A percentile compares a stretch with the other conserved stretches of the same genome.
These are phyloP conservation scores for Tricholaema leucomelas DNA, from an alignment of 2,113 vertebrate genomes.

Conservation along the genomic window DNA sequence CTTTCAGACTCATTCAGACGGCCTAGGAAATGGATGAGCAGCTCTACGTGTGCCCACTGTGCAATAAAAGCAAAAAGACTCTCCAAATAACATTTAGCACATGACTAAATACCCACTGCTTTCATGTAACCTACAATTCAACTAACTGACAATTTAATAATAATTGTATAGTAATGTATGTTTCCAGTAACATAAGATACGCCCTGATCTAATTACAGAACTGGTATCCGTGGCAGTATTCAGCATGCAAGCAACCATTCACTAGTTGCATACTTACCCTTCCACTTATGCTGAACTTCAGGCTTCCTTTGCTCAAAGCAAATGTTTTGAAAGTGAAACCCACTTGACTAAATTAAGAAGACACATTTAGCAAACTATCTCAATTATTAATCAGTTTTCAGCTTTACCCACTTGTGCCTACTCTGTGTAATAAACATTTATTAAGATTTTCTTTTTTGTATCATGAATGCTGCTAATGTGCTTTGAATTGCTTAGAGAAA, in stretches of 20 bases:
- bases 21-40: background rate
- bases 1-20: rapidly evolving
- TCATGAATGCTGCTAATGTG: conserved; percentile 23
- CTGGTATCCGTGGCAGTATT: background rate
- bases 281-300: background rate
- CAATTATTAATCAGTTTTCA: conserved; percentile 45
- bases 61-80: background rate
- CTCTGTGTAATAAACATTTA: conserved; percentile 46
- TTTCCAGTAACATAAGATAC: background rate
- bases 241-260: background rate
- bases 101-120: background rate
- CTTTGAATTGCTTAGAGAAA: conserved; percentile 21
- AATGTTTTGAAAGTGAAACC: conserved; percentile 47
- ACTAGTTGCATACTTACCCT: background rate
- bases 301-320: background rate
- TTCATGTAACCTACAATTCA: background rate
- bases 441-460: conserved; percentile 34
- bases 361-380: conserved; percentile 10
- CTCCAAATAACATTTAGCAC: background rate
- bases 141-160: background rate
- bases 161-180: background rate
- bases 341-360: conserved; percentile 42
- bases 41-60: rapidly evolving
- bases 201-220: background rate
- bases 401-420: conserved; percentile 42